Base-by-base conservation (phyloP, 2,888 invertebrate genomes). In the Pachymerium ferrugineum region DNA sequence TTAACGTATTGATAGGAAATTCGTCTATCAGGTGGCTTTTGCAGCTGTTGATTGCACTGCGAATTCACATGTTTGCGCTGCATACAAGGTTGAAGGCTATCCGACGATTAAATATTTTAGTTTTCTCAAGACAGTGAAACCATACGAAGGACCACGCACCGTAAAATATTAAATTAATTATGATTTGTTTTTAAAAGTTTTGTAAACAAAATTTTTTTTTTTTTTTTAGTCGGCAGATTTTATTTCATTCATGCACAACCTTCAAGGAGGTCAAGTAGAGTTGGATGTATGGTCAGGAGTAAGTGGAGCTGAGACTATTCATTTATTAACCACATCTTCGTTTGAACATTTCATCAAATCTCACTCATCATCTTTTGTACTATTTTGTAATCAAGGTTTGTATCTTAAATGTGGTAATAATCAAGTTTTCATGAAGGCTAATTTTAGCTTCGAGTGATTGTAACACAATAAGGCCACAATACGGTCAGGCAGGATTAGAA, bases 21-120 rank as follows among this genome's bases (percentile, higher is more conserved):
- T 10, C 38, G 12, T 22, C 71, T n/a, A 22, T 73, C 77, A 83
- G 83, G 88, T 92, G 0, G 87, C 87, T 12, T 89, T 93, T 80
- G 92, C 88, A 0, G 94, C 94, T 0, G 89, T 95, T 0, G 94
- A 94, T 83, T 94, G 94, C 80, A 86, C 85, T 1, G 89, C 89
- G 0, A 85, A 89, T 14, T 81, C 84, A 30, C 82, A 86, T 0
- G 80, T 92, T 0, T 94, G 94, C 80, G 85, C 85, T 31, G 84
- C 85, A 28, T 87, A 92, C 79, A 89, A 89, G 71, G 89, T 94
- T 0, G 88, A 86, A 74, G 94, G 93, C 0, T 94, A 93, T 82
- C 94, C 94, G 3, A 93, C 93, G 0, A 86, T 94, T 77, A 90
- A 90, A 80, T 93, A 94, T 82, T 93, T 91, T 81, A 92, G 89